A percentile compares a stretch with the other conserved stretches of the same genome.
Conservation (phyloP, 2,888 invertebrate species). For the Odontothrips loti region DNA sequence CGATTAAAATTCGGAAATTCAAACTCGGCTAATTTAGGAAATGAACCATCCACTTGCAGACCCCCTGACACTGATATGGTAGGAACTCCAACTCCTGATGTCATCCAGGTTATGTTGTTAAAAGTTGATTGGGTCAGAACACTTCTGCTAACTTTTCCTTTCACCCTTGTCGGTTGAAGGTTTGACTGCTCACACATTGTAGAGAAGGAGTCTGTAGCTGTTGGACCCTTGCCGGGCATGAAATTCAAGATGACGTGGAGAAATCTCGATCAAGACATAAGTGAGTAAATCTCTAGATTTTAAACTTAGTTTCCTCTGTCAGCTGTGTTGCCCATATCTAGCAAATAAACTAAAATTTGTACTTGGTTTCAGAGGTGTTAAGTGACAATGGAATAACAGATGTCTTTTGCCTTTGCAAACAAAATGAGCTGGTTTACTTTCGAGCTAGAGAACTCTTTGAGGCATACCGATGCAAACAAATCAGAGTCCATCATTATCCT, state of each 20-base stretch:
- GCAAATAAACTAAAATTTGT: not conserved
- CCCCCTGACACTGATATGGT: not conserved
- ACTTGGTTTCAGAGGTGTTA: not conserved
- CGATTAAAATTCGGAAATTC: no score
- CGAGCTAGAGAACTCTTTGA: not conserved
- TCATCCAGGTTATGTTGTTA: not conserved
- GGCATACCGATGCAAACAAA: not conserved
- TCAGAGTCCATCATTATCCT: not conserved
- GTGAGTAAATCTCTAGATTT: not conserved
- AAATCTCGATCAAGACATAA: not conserved
- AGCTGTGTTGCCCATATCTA: not conserved
- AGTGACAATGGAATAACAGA: not conserved
- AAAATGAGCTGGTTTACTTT: not conserved
- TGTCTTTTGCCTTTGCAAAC: conserved; percentile 3
- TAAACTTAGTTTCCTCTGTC: no score
- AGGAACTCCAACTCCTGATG: not conserved
- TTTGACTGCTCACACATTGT: not conserved
- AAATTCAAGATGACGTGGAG: not conserved
- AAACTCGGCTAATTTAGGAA: no score
- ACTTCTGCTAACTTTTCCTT: not conserved
- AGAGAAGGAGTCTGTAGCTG: not conserved
- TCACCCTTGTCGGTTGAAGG: not conserved
- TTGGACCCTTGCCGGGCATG: not conserved
- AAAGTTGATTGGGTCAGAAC: not conserved
- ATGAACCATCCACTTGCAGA: not conserved